These are phyloP conservation scores for Agrilus planipennis DNA, from an alignment of 1,140 invertebrate species.

Conservation along the genomic window DNA sequence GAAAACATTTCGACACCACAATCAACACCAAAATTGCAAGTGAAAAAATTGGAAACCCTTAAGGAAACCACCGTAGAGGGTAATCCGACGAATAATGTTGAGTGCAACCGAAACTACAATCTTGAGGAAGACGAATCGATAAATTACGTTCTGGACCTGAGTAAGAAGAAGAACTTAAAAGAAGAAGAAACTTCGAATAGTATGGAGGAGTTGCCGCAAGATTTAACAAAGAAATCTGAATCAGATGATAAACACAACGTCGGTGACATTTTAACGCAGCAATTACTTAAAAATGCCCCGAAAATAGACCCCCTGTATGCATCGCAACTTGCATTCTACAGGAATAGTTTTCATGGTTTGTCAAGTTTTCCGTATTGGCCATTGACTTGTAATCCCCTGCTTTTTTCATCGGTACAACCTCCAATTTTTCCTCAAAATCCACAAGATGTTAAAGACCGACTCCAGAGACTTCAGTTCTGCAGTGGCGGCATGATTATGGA, in stretches of 20 bases:
- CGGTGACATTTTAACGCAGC: slow-evolving; percentile 43
- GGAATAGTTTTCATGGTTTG: slow-evolving; percentile 34
- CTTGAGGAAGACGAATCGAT: slow-evolving; percentile 48
- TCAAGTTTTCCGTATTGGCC: slow-evolving; percentile 27
- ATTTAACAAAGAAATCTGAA: slow-evolving; percentile 32
- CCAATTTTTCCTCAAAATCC: slow-evolving; percentile 45
- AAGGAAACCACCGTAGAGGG: slow-evolving; percentile 36
- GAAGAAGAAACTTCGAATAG: slow-evolving; percentile 13
- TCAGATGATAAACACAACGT: slow-evolving; percentile 35
- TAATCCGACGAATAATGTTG: neutral
- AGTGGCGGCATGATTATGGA: slow-evolving; percentile 54
- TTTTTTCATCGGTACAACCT: slow-evolving; percentile 37
- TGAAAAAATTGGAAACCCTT: slow-evolving; percentile 47
- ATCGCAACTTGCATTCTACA: slow-evolving; percentile 40
- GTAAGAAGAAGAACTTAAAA: slow-evolving; percentile 50
- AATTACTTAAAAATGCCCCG: slow-evolving; percentile 46
- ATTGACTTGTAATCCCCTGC: slow-evolving; percentile 39
- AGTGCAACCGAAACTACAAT: slow-evolving; percentile 21
- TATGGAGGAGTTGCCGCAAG: slow-evolving; percentile 35
- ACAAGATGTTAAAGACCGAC: slow-evolving; percentile 43
- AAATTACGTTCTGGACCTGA: slow-evolving; percentile 77
- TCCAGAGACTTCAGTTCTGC: slow-evolving; percentile 51
- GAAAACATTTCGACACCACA: slow-evolving; percentile 13
- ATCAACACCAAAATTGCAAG: slow-evolving; percentile 41
- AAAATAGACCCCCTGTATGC: slow-evolving; percentile 45